A percentile compares a stretch with the other conserved stretches of the same genome.
Conservation (phyloP, 2,113 vertebrate genomes). For the Glaucomys volans region DNA sequence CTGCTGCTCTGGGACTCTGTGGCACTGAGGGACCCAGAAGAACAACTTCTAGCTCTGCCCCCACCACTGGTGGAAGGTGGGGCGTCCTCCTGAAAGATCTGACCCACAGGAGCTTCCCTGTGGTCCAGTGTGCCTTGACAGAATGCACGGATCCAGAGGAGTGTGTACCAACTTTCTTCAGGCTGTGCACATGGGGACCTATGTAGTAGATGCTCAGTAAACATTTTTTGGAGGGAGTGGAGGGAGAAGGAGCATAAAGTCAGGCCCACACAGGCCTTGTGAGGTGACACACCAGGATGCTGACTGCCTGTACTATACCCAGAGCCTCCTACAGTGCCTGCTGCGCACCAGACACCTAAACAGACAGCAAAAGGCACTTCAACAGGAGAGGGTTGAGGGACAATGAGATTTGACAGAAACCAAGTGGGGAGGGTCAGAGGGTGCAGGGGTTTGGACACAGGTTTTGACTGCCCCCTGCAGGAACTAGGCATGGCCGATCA, state of each 20-base stretch:
- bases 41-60: too few species aligned
- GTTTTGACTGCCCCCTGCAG: not conserved
- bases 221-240: not conserved
- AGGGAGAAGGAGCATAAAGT: not conserved
- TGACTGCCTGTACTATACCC: not conserved
- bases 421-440: not conserved
- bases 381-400: too few species aligned
- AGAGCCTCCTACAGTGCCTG: not conserved
- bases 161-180: not conserved
- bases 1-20: not conserved
- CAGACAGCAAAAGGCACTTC: not conserved
- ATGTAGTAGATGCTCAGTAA: not conserved
- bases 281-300: too few species aligned
- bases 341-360: too few species aligned
- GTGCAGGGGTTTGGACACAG: accelerated
- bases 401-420: not conserved
- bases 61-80: not conserved
- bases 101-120: accelerated
- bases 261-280: not conserved
- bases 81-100: not conserved
- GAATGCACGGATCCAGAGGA: accelerated
- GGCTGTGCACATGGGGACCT: not conserved
- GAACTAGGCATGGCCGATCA: accelerated
- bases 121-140: not conserved
- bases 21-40: accelerated